Conservation (phyloP, 2,888 invertebrate species). For the Rotaria magnacalcarata region DNA sequence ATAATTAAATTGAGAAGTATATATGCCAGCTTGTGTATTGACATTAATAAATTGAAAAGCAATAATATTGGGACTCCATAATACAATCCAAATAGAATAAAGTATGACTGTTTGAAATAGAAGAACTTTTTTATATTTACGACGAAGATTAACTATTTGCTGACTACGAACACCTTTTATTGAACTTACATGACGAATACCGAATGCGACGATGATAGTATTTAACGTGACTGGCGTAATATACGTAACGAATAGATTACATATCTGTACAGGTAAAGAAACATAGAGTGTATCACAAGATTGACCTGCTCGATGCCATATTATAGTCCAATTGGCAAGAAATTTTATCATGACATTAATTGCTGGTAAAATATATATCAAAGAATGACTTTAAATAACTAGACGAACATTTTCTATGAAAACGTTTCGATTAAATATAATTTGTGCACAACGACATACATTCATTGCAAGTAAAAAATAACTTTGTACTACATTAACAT, state of each 20-base stretch:
- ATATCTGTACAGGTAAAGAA: neutral
- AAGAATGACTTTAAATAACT: neutral
- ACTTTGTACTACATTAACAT: neutral
- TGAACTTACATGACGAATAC: constrained; percentile 1
- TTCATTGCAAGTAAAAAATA: neutral
- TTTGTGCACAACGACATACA: neutral
- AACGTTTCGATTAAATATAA: neutral
- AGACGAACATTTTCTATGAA: neutral
- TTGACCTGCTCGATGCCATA: neutral
- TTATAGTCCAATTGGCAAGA: neutral
- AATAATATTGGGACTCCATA: neutral
- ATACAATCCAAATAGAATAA: neutral
- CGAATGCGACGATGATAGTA: neutral
- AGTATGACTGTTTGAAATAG: neutral
- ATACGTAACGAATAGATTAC: neutral
- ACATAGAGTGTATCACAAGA: neutral
- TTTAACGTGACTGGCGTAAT: neutral
- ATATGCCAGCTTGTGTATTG: neutral
- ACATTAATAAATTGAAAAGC: neutral
- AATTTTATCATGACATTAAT: neutral
- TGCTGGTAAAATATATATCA: neutral
- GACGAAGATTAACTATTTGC: neutral
- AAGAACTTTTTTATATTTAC: neutral
- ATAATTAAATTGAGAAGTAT: neutral
- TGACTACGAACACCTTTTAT: neutral